These are phyloP conservation scores for Neogale vison DNA, from an alignment of 2,113 vertebrate species.

Conservation along the genomic window DNA sequence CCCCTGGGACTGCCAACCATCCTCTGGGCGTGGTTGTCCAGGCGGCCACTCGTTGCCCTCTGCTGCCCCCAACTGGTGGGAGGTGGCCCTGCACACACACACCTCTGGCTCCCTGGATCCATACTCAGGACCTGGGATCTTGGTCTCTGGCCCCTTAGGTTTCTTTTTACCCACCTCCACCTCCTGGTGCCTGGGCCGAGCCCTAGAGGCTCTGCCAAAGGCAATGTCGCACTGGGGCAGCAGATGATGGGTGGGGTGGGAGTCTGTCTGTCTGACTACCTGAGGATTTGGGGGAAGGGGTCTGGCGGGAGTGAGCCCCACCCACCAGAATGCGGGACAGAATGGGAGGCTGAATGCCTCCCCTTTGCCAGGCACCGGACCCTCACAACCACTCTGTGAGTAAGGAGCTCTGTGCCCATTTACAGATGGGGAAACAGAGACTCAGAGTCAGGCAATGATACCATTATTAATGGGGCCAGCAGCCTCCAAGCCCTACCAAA, in stretches of 20 bases:
- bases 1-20: neutral
- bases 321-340: neutral
- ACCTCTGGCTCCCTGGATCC: neutral
- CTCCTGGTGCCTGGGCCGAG: neutral
- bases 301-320: neutral
- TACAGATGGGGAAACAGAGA: neutral
- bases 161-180: neutral
- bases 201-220: neutral
- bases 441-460: neutral
- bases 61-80: constrained; percentile 76
- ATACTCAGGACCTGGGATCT: neutral
- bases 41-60: constrained; percentile 61
- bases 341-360: neutral
- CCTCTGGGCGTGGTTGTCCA: neutral
- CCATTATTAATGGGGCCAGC: neutral
- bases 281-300: neutral
- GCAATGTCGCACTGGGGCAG: neutral
- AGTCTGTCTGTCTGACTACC: neutral
- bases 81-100: neutral
- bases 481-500: neutral
- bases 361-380: neutral
- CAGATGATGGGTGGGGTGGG: neutral
- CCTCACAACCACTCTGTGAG: neutral
- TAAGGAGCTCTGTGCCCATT: neutral
- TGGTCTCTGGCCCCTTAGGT: neutral